Evolutionary conservation across 1,140 invertebrate genomes (phyloP), one percentile per base, ranked within the genome.

Genomic region (Eubasilissa regina): DNA sequence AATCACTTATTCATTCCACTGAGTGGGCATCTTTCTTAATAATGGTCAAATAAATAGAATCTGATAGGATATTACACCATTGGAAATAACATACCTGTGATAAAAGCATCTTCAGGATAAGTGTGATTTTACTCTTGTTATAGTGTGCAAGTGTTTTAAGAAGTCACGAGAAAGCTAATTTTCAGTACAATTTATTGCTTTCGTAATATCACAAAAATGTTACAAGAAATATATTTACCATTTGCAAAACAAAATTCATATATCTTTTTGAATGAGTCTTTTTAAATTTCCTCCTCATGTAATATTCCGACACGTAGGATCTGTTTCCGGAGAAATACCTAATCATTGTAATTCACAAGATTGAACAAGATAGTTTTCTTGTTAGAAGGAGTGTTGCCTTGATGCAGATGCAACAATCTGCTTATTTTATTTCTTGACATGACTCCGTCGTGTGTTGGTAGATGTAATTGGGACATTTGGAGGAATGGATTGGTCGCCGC

Each of bases 101-200:
- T 89, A 89, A 87, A 87, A 87, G 86, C 87, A 88, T 88, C 86
- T 89, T 89, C 87, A 88, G 87, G 87, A 88, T 88, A 88, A 87
- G 87, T 88, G 86, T 88, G 86, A 87, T 86, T 86, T 88, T 88
- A 87, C 86, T 87, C 84, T 87, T 85, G 86, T 88, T 88, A 86
- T 87, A 87, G 47, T 48, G 47, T 70, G 72, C 68, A 44, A 48
- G 15, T 45, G 35, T 11, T 70, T n/a, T 11, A 47, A n/a, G 45
- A 56, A 6, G 6, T 35, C 25, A 35, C 25, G 25, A 35, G 25
- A 35, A 35, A 35, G 25, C 25, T 44, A 74, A 72, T 53, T 15
- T 78, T 74, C 51, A 17, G 45, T 56, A 35, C 25, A 35, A 72
- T 17, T 19, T 48, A 72, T 45, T 21, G 68, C 47, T 72, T 72